These are phyloP conservation scores for Contarinia nasturtii DNA, from an alignment of 1,140 invertebrate species.

Conservation along the genomic window DNA sequence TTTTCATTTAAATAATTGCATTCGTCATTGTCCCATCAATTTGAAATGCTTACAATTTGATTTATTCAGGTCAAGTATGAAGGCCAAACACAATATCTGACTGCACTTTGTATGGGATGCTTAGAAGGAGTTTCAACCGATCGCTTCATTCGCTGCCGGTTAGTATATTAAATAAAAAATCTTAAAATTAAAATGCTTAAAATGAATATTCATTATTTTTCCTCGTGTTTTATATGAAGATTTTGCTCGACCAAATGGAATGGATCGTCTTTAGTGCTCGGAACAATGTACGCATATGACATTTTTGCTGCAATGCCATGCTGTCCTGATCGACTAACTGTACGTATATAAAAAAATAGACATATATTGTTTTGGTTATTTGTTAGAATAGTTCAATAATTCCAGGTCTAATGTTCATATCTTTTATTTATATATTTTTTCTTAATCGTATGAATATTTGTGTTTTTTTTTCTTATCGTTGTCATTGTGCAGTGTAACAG, in stretches of 20 bases:
- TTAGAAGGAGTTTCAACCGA: slow-evolving; percentile 61
- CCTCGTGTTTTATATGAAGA: slow-evolving; percentile 11
- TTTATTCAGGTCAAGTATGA: slow-evolving; percentile 64
- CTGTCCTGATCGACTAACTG: slow-evolving; percentile 80
- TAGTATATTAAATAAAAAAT: slow-evolving; percentile 5
- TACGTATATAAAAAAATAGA: slow-evolving; percentile 25
- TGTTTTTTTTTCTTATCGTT: too few species aligned
- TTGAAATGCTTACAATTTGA: slow-evolving; percentile 5
- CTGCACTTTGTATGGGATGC: slow-evolving; percentile 84
- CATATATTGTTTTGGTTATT: slow-evolving; percentile 4
- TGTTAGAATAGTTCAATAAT: too few species aligned
- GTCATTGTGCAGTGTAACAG: slow-evolving; percentile 87
- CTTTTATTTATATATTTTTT: too few species aligned
- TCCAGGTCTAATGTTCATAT: too few species aligned
- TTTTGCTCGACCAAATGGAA: slow-evolving; percentile 79
- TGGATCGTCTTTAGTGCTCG: slow-evolving; percentile 77
- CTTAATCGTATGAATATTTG: too few species aligned
- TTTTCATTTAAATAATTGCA: background rate
- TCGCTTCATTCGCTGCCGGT: slow-evolving; percentile 47
- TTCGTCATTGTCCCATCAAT: too few species aligned
- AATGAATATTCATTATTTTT: background rate
- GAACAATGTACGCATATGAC: slow-evolving; percentile 95
- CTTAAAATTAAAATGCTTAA: background rate
- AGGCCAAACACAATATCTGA: slow-evolving; percentile 72
- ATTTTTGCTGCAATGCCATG: slow-evolving; percentile 94